Conservation (phyloP, 2,888 invertebrate species). For the Pandemis corylana region DNA sequence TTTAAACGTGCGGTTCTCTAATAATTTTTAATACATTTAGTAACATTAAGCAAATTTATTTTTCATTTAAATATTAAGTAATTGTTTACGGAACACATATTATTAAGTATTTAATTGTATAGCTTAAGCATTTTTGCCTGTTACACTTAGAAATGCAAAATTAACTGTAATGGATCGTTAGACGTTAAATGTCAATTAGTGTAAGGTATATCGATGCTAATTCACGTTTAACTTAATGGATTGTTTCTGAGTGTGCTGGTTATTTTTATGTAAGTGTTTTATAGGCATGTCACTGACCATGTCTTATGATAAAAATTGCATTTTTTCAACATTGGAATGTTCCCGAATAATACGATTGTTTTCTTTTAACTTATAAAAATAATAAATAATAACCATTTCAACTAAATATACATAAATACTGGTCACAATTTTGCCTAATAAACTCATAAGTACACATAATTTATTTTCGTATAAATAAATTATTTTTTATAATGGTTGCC, state of each 20-base stretch:
- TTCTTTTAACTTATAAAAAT: conserved; percentile 6
- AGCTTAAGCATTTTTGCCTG: background rate
- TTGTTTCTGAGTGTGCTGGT: background rate
- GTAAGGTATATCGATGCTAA: too few species aligned
- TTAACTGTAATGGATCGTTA: background rate
- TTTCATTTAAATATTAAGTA: conserved; percentile 6
- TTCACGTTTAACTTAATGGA: too few species aligned
- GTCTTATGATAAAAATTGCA: background rate
- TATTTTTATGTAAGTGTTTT: background rate
- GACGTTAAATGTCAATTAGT: too few species aligned
- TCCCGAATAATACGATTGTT: background rate
- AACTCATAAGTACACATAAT: conserved; percentile 18
- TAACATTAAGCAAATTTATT: background rate
- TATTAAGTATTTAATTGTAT: background rate
- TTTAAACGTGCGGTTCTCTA: background rate
- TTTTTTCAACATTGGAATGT: conserved; percentile 3
- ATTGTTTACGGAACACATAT: background rate
- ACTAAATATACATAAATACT: conserved; percentile 39
- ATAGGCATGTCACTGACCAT: background rate
- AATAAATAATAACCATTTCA: background rate
- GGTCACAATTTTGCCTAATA: conserved; percentile 32
- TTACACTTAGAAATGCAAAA: background rate
- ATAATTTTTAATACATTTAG: conserved; percentile 24
- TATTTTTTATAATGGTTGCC: conserved; percentile 13
- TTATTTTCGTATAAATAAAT: conserved; percentile 15